A percentile compares a stretch with the other conserved stretches of the same genome.
Conservation (phyloP, 2,888 invertebrate genomes). For the Amphipyra tragopoginis region DNA sequence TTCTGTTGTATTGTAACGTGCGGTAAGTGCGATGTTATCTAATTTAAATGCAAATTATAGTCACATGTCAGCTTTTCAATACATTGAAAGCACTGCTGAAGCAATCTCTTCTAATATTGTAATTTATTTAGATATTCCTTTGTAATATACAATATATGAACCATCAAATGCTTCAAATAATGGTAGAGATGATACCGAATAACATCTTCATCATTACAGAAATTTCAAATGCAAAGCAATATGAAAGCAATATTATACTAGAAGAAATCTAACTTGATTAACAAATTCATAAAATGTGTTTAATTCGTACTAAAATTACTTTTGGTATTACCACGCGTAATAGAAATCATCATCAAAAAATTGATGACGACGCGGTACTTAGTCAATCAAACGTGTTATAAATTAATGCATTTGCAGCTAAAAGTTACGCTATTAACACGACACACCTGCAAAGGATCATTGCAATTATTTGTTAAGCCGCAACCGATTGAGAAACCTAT, state of each 20-base stretch:
- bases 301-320: neutral
- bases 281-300: no score
- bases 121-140: conserved; percentile 28
- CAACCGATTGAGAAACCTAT: conserved; percentile 40
- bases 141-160: conserved; percentile 11
- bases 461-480: conserved; percentile 33
- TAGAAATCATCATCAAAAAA: neutral
- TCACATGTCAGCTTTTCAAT: conserved; percentile 28
- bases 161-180: conserved; percentile 5
- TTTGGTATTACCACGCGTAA: neutral
- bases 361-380: neutral
- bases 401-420: conserved; percentile 4
- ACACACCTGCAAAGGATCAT: conserved; percentile 16
- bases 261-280: no score
- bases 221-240: conserved; percentile 10
- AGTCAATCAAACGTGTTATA: neutral
- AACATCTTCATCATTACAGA: conserved; percentile 20
- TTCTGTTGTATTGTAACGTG: conserved; percentile 9
- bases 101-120: neutral
- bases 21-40: conserved; percentile 23
- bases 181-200: conserved; percentile 25
- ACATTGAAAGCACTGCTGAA: conserved; percentile 18
- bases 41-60: conserved; percentile 23
- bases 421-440: neutral
- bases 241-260: conserved; percentile 4